Evolutionary conservation across 2,113 vertebrate genomes (phyloP).

Genomic region (Anser cygnoides): DNA sequence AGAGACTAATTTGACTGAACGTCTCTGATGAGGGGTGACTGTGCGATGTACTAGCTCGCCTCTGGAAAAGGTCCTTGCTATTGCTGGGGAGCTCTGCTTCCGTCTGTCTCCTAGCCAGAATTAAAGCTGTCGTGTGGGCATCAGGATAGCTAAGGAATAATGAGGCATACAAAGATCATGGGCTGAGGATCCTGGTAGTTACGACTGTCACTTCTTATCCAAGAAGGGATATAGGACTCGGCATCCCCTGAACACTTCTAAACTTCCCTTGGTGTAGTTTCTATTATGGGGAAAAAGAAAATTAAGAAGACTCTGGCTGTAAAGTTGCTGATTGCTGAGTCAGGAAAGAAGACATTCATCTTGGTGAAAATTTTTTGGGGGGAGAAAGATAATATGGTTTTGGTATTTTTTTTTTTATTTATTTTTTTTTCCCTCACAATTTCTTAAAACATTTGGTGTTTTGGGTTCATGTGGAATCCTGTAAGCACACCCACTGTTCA

Average conservation of each 20-base stretch:
- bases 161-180: background rate
- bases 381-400: background rate
- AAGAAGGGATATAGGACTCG: background rate
- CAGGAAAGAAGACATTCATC: background rate
- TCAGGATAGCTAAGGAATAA: background rate
- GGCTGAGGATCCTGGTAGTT: background rate
- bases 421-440: too few species aligned
- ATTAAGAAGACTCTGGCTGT: background rate
- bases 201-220: background rate
- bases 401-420: too few species aligned
- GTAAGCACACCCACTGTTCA: background rate
- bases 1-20: background rate
- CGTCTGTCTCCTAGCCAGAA: background rate
- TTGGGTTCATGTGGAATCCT: background rate
- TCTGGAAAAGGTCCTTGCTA: background rate
- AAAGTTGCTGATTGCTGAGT: background rate
- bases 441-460: accelerated
- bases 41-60: background rate
- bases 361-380: background rate
- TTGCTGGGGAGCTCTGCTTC: background rate
- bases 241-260: background rate
- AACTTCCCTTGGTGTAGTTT: background rate
- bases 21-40: background rate
- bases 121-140: background rate
- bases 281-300: background rate